phyloP scores from a whole-genome alignment of 2,113 vertebrate genomes.

The Halcyon senegalensis region DNA sequence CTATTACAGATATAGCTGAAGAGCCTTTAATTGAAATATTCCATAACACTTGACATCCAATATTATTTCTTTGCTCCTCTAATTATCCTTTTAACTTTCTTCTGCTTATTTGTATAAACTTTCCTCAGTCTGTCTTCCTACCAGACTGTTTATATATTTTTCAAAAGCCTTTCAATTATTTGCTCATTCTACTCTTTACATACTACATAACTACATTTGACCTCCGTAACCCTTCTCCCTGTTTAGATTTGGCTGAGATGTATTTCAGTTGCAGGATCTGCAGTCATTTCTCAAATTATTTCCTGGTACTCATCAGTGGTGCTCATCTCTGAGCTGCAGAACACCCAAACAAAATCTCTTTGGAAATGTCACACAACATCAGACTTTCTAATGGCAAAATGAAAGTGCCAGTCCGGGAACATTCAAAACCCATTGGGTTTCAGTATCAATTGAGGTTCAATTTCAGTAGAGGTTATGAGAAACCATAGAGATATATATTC shows the following conservation, averaged over 20 bases:
- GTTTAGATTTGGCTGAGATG: constrained; percentile 44
- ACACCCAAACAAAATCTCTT: background rate
- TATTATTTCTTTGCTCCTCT: constrained; percentile 48
- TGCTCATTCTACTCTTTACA: constrained; percentile 52
- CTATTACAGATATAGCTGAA: constrained; percentile 32
- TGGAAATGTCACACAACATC: background rate
- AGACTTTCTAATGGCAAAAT: background rate
- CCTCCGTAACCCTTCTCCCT: constrained; percentile 37
- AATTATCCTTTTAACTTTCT: constrained; percentile 61
- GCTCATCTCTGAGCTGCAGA: background rate
- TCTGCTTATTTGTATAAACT: constrained; percentile 67
- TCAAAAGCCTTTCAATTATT: constrained; percentile 55
- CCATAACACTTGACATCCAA: constrained; percentile 47
- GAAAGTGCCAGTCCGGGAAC: background rate
- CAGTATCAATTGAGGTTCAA: no score
- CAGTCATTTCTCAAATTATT: background rate
- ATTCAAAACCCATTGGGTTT: background rate
- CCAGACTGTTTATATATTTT: constrained; percentile 64
- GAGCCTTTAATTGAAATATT: constrained; percentile 51
- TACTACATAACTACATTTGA: constrained; percentile 44
- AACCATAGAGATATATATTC: background rate
- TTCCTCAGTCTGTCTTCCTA: constrained; percentile 43
- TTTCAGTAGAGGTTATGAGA: background rate
- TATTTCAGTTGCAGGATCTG: constrained; percentile 26
- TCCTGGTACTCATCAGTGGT: background rate